phyloP scores from a whole-genome alignment of 2,888 invertebrate genomes.

The Stratiomys singularior region DNA sequence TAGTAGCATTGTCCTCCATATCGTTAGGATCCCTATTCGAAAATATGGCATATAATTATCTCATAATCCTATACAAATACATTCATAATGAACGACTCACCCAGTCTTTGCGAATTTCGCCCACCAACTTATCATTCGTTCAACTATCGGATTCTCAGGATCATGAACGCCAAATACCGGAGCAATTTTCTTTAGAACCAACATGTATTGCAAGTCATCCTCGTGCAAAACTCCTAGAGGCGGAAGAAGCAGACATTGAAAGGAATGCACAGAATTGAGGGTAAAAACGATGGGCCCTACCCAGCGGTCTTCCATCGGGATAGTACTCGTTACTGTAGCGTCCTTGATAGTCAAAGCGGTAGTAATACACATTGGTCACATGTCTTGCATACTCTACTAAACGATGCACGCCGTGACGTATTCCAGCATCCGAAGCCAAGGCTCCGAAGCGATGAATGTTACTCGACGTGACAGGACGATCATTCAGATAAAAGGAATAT shows the following conservation, averaged over 20 bases:
- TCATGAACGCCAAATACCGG: constrained; percentile 14
- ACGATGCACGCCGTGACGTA: constrained; percentile 70
- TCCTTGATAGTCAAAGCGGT: constrained; percentile 71
- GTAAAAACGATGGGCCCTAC: not conserved
- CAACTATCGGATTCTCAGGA: constrained; percentile 58
- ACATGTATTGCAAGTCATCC: constrained; percentile 58
- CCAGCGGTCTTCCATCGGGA: constrained; percentile 60
- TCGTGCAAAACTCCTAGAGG: not conserved
- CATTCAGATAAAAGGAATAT: constrained; percentile 25
- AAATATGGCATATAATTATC: not conserved
- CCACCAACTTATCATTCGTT: constrained; percentile 63
- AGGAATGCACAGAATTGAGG: no score
- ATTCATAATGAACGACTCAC: constrained; percentile 51
- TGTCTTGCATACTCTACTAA: constrained; percentile 69
- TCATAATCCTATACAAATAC: not conserved
- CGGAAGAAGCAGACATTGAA: no score
- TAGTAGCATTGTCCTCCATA: not conserved
- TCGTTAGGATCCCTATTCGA: constrained; percentile 32
- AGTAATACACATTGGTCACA: constrained; percentile 70
- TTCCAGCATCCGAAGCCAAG: constrained; percentile 70
- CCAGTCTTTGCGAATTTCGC: constrained; percentile 61
- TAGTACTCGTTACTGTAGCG: constrained; percentile 67
- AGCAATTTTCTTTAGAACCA: constrained; percentile 56
- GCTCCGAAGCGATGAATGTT: constrained; percentile 56
- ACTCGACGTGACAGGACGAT: not conserved